Conservation (phyloP, 2,888 invertebrate genomes). For the Caenorhabditis angaria region DNA sequence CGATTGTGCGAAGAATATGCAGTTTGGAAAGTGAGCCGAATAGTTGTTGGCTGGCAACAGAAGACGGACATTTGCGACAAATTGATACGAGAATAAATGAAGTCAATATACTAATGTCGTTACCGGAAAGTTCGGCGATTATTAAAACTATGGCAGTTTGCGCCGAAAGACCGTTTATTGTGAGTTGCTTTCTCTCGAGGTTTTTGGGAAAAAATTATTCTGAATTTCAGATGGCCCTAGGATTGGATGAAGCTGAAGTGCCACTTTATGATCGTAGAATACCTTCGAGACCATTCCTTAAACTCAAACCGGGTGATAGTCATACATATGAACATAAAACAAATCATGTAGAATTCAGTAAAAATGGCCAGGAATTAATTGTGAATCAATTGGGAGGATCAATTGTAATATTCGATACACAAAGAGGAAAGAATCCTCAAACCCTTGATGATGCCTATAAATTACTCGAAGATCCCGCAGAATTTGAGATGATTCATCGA, state of each 20-base stretch:
- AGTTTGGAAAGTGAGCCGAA: constrained; percentile 85
- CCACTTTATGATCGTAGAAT: constrained; percentile 88
- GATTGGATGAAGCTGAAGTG: constrained; percentile 91
- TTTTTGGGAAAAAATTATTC: constrained; percentile 75
- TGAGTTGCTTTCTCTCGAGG: neutral
- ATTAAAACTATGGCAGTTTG: constrained; percentile 26
- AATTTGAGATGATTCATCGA: neutral
- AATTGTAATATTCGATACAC: constrained; percentile 29
- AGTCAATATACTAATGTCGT: constrained; percentile 85
- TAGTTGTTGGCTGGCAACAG: constrained; percentile 92
- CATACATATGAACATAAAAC: constrained; percentile 78
- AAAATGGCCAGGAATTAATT: constrained; percentile 87
- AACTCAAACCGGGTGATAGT: constrained; percentile 31
- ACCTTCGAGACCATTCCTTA: constrained; percentile 36
- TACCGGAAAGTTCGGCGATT: neutral
- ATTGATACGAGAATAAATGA: constrained; percentile 52
- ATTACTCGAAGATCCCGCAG: neutral
- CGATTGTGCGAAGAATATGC: constrained; percentile 89
- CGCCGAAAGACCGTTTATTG: constrained; percentile 31
- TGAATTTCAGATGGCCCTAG: constrained; percentile 81
- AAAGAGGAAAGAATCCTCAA: constrained; percentile 10
- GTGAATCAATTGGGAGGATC: constrained; percentile 73
- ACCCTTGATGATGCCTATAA: constrained; percentile 19
- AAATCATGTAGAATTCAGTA: constrained; percentile 91
- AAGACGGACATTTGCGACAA: constrained; percentile 89